Percentiles rank a stretch among this genome's conserved stretches.
phyloP scores from a whole-genome alignment of 1,140 invertebrate species.

The Drosophila auraria region DNA sequence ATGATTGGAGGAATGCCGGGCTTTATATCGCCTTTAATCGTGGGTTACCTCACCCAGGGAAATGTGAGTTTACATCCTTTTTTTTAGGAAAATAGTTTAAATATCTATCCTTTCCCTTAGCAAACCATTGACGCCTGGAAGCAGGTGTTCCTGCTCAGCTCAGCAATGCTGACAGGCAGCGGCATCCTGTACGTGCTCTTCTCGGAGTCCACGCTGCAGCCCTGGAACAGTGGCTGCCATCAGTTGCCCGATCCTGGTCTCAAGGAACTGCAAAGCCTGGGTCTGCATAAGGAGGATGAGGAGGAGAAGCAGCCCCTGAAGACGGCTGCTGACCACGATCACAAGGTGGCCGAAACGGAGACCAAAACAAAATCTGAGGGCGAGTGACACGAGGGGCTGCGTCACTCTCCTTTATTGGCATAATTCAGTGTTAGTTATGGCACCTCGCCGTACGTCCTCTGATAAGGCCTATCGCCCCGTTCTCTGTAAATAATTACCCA shows the following conservation, averaged over 20 bases:
- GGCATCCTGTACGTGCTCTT: slow-evolving; percentile 87
- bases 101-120: slow-evolving; percentile 83
- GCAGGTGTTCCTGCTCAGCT: slow-evolving; percentile 88
- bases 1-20: slow-evolving; percentile 86
- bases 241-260: slow-evolving; percentile 39
- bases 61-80: slow-evolving; percentile 86
- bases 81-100: neutral
- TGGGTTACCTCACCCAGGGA: slow-evolving; percentile 87
- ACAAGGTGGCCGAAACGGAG: slow-evolving; percentile 8
- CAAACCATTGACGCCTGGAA: slow-evolving; percentile 90
- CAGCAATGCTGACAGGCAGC: slow-evolving; percentile 86
- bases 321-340: slow-evolving; percentile 4
- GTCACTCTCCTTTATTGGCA: slow-evolving; percentile 63
- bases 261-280: slow-evolving; percentile 62
- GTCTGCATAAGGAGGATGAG: neutral
- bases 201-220: slow-evolving; percentile 87
- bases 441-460: slow-evolving; percentile 20
- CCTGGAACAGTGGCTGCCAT: slow-evolving; percentile 87
- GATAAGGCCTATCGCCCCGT: slow-evolving; percentile 50
- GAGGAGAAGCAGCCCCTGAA: slow-evolving; percentile 64
- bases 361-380: slow-evolving; percentile 34
- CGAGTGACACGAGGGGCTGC: slow-evolving; percentile 38
- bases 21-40: slow-evolving; percentile 87
- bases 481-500: slow-evolving; percentile 53
- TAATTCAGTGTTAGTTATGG: slow-evolving; percentile 67